These are phyloP conservation scores for Ivindomyrus marchei DNA, from an alignment of 2,113 vertebrate genomes.

Conservation along the genomic window DNA sequence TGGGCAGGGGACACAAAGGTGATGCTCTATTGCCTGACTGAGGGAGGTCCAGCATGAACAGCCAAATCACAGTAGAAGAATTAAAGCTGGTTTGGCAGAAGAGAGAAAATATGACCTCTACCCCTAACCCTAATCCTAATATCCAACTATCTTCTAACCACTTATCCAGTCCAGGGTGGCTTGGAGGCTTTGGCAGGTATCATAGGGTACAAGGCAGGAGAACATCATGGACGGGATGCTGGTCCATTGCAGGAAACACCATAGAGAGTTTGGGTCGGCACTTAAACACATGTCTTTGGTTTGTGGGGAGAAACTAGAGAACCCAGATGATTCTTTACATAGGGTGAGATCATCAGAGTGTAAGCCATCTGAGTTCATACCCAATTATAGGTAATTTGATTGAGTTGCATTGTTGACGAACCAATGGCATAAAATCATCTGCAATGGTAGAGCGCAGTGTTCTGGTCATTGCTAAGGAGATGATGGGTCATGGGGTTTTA, in stretches of 20 bases:
- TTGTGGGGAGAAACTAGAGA: neutral
- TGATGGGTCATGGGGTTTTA: neutral
- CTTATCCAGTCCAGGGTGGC: neutral
- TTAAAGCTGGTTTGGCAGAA: neutral
- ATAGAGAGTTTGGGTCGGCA: neutral
- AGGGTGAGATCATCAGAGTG: neutral
- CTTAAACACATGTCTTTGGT: neutral
- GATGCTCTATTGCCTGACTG: neutral
- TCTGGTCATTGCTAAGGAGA: neutral
- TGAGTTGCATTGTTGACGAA: neutral
- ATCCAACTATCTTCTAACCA: neutral
- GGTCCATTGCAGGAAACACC: neutral
- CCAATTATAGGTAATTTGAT: neutral
- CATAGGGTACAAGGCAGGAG: neutral
- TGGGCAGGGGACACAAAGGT: slow-evolving; percentile 43
- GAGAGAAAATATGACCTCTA: neutral
- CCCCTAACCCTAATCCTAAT: neutral
- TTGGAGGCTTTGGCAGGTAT: neutral
- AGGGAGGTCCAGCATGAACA: neutral
- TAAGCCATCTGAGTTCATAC: neutral
- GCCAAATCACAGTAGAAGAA: neutral
- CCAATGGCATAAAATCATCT: neutral
- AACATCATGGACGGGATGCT: neutral
- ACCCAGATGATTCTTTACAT: neutral
- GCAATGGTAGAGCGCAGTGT: neutral